These are phyloP conservation scores for Vulpes vulpes DNA, from an alignment of 2,113 vertebrate species.

Conservation along the genomic window DNA sequence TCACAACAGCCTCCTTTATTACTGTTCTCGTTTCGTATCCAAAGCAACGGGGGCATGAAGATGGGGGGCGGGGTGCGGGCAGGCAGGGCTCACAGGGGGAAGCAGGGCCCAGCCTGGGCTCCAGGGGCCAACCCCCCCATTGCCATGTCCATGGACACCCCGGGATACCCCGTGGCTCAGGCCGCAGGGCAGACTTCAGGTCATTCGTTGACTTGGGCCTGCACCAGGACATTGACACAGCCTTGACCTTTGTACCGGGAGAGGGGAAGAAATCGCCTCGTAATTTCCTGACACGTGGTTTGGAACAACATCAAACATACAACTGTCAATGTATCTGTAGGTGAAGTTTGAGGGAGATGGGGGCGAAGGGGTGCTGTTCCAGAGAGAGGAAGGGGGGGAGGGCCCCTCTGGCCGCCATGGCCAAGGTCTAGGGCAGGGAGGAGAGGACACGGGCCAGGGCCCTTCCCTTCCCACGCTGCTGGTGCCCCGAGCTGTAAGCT, in stretches of 20 bases:
- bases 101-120: not conserved
- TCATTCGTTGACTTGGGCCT: not conserved
- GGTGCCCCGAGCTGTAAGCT: not conserved
- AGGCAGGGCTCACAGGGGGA: not conserved
- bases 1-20: not conserved
- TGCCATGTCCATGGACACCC: not conserved
- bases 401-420: fast-evolving
- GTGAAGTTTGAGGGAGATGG: not conserved
- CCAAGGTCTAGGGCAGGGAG: not conserved
- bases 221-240: not conserved
- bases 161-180: fast-evolving
- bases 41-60: not conserved
- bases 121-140: fast-evolving
- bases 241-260: not conserved
- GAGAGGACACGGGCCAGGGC: not conserved
- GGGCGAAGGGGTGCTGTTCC: not conserved
- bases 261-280: not conserved
- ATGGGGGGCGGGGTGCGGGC: not conserved
- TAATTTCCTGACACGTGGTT: not conserved
- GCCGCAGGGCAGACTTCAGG: not conserved
- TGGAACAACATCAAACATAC: not conserved
- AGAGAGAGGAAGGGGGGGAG: not conserved
- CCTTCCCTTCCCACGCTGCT: not conserved
- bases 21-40: not conserved
- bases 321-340: not conserved